Base-by-base conservation (phyloP, 2,888 invertebrate genomes). In the Oligia strigilis region DNA sequence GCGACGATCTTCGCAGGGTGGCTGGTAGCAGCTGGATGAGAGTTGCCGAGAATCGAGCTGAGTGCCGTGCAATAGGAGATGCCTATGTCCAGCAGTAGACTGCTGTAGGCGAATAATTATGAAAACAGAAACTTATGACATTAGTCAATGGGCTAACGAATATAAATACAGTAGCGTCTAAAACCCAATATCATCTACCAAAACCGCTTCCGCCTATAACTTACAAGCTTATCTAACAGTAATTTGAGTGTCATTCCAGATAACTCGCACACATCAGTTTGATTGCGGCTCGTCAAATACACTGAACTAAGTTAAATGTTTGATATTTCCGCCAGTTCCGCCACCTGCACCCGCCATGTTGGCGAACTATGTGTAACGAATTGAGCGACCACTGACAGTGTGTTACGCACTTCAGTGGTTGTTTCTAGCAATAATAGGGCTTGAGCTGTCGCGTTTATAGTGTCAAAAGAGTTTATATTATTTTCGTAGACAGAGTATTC, bases 211-310 rank as follows among this genome's bases (percentile, higher is more conserved):
- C 75, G 66, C 87, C 72, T 23, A 36, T 84, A 40, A 67, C 74
- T 87, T 84, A 69, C 60, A 49, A 13, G 29, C 77, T 55, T 82
- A 89, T 88, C 88, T 87, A 88, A 83, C 91, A 90, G 91, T 93
- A 93, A 93, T 93, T 93, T 91, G 92, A 89, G 90, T 92, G 92
- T 92, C 93, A 93, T 90, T 92, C 90, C 80, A 92, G 92, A 93
- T 93, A 93, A 92, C 92, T 87, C 87, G 85, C 88, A 88, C 91
- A 91, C 91, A 92, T 93, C 92, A 91, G 91, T 91, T 93, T 92
- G 91, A 93, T 92, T 92, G 92, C 86, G 89, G 90, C 87, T 90
- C 90, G 90, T 91, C 92, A 93, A 93, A 92, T 88, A 91, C 83
- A 88, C 83, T 84, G 83, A 87, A 89, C 89, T 85, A 89, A 91